Evolutionary conservation across 2,888 invertebrate genomes (phyloP), one percentile per base, ranked within the genome.

Genomic region (Nineta flava): DNA sequence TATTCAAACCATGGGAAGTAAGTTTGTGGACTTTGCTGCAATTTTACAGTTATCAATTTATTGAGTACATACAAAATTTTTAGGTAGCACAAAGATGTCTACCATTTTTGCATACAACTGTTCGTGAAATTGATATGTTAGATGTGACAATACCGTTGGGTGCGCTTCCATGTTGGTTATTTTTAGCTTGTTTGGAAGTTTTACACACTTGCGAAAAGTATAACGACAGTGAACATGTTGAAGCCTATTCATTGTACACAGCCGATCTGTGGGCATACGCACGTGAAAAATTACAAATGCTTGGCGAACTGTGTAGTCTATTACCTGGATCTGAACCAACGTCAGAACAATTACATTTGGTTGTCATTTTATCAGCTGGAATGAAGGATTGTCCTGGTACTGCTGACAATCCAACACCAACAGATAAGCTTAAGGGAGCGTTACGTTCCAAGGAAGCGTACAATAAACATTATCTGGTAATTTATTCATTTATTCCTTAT

Each of bases 101-200:
- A 52, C 83, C 85, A 43, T 95, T 93, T 61, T 79, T 96, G 44
- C 91, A 94, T 67, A 88, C 88, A 55, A 90, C 90, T 42, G 70
- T 91, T 40, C 80, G 87, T 48, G 95, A 96, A 67, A 67, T 95
- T 47, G 75, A 79, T 21, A 74, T 91, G 38, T 71, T 96, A 16
- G 87, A 90, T 61, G 79, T 92, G 19, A 74, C 74, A 46, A 76
- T 81, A 49, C 85, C 87, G 26, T 79, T 80, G 16, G 95, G 95
- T 35, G 87, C 93, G 0, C 72, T 88, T 2, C 81, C 87, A 32
- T 93, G 92, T 63, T 96, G 95, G 95, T 82, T 92, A 51, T 91
- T 93, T 61, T 75, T 95, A 1, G 92, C 91, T 52, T 87, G 88
- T 53, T 74, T 92, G 52, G 94, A 95, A 68, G 87, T 92, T 1